Evolutionary conservation across 2,797 vertebrate species (phyloP).

Genomic region (Otolemur crassicaudatus): DNA sequence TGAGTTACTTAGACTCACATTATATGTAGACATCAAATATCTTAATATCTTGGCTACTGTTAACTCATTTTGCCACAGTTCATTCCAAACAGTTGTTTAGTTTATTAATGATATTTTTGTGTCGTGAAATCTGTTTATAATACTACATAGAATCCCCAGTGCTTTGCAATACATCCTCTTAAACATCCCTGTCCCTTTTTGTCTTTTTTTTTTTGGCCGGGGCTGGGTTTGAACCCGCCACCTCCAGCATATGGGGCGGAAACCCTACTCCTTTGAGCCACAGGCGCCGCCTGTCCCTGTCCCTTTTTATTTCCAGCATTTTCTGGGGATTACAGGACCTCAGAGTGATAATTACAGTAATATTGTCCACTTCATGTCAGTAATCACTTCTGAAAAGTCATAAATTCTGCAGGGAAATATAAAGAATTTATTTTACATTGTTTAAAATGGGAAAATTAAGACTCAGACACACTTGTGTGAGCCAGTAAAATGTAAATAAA

Average conservation of each 20-base stretch:
- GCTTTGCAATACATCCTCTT: neutral
- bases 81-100: neutral
- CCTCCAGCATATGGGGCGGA: no score
- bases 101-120: neutral
- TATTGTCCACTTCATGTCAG: neutral
- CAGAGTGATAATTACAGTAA: neutral
- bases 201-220: no score
- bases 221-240: no score
- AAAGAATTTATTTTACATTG: neutral
- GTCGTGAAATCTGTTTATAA: neutral
- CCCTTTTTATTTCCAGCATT: neutral
- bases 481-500: neutral
- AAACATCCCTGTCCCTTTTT: neutral
- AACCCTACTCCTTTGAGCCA: no score
- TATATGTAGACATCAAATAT: neutral
- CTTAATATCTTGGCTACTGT: neutral
- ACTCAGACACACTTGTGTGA: neutral
- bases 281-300: no score
- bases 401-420: neutral
- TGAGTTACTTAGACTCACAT: neutral
- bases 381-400: neutral
- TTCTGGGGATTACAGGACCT: neutral
- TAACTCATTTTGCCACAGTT: neutral
- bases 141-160: neutral
- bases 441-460: neutral